Evolutionary conservation across 2,888 invertebrate species (phyloP).

Genomic region (Blastobasis lacticolella): DNA sequence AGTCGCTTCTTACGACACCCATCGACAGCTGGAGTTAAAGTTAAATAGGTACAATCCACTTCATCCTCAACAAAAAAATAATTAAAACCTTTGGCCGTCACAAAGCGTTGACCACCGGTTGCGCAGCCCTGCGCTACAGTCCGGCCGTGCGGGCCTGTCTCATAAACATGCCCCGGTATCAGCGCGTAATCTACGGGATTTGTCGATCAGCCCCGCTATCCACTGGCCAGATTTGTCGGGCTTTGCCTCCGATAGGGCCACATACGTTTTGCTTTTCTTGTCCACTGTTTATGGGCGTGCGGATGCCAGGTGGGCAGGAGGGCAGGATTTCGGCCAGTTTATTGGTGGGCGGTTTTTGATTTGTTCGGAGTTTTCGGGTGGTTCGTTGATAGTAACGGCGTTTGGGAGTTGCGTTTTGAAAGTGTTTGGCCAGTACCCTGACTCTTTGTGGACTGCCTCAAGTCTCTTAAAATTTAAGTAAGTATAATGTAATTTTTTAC

Average conservation of each 20-base stretch:
- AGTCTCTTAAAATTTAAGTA: neutral
- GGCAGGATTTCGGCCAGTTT: constrained; percentile 31
- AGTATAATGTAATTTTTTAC: too few species aligned
- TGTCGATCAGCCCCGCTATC: constrained; percentile 72
- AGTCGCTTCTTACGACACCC: too few species aligned
- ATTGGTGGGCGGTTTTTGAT: constrained; percentile 21
- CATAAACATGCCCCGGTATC: constrained; percentile 72
- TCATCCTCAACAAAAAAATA: too few species aligned
- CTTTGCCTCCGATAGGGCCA: constrained; percentile 61
- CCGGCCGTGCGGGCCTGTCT: constrained; percentile 46
- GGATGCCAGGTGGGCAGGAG: constrained; percentile 44
- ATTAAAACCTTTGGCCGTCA: too few species aligned
- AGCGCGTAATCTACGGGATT: constrained; percentile 74
- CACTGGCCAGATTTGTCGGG: constrained; percentile 69
- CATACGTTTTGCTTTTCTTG: constrained; percentile 70
- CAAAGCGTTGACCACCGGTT: neutral
- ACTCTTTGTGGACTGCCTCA: too few species aligned
- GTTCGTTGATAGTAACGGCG: neutral
- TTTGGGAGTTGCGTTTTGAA: too few species aligned
- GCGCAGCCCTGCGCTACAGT: constrained; percentile 34
- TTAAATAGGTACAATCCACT: too few species aligned
- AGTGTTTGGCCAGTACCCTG: too few species aligned
- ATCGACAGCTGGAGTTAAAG: too few species aligned
- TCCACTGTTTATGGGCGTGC: constrained; percentile 55
- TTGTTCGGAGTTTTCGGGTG: constrained; percentile 1